phyloP scores from a whole-genome alignment of 2,797 vertebrate species.

The Mormyrops boulengeri region DNA sequence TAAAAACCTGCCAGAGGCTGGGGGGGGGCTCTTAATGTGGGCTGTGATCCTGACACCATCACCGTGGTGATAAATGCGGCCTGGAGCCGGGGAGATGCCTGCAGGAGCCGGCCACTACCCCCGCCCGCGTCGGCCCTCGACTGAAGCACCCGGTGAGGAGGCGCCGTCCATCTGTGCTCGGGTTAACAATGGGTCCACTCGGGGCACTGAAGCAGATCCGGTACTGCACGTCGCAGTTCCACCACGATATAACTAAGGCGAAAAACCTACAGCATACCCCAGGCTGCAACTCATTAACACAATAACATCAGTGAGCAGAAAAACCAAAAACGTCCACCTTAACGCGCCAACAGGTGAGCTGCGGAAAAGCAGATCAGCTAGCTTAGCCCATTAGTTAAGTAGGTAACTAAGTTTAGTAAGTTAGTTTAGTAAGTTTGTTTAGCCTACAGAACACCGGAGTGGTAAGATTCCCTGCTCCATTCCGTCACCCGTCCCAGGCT shows the following conservation, averaged over 20 bases:
- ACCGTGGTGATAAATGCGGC: not conserved
- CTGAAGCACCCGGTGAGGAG: not conserved
- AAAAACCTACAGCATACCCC: not conserved
- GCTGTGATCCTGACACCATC: not conserved
- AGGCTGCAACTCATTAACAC: not conserved
- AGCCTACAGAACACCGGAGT: not conserved
- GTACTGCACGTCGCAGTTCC: not conserved
- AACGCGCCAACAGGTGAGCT: not conserved
- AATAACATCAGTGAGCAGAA: not conserved
- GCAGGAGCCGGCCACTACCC: not conserved
- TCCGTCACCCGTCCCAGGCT: not conserved
- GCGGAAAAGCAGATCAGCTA: not conserved
- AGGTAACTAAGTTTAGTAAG: not conserved
- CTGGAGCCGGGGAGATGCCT: not conserved
- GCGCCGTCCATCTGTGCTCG: not conserved
- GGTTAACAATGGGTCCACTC: not conserved
- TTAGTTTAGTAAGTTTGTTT: not conserved
- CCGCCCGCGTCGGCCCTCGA: not conserved
- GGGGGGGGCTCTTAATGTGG: not conserved
- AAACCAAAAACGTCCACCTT: not conserved
- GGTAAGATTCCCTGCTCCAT: not conserved
- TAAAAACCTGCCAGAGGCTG: not conserved
- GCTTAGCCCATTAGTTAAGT: not conserved
- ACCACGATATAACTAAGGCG: not conserved
- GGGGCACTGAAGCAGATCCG: not conserved